Conservation (phyloP, 2,797 vertebrate genomes). For the Nasua narica region DNA sequence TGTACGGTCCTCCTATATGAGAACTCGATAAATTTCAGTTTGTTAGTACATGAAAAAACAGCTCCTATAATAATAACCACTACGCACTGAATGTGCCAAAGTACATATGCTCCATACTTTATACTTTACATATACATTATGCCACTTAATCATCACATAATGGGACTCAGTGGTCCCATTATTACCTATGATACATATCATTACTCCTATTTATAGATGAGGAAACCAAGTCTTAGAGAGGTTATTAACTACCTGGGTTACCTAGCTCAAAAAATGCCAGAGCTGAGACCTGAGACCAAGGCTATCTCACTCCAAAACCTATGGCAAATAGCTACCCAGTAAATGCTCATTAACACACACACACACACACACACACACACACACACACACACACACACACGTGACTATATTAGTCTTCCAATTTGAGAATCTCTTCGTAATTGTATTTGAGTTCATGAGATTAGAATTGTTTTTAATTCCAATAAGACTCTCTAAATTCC, state of each 20-base stretch:
- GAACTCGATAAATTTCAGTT: neutral
- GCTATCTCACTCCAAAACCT: neutral
- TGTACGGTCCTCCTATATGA: neutral
- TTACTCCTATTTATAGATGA: neutral
- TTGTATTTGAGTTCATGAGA: neutral
- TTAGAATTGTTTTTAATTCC: neutral
- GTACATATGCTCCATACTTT: neutral
- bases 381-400: neutral
- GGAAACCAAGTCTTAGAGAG: neutral
- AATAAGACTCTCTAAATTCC: neutral
- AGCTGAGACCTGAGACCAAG: neutral
- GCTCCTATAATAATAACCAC: neutral
- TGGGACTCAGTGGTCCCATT: neutral
- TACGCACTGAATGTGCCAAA: neutral
- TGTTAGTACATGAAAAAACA: conserved; percentile 14
- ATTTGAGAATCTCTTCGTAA: neutral
- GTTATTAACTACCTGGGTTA: neutral
- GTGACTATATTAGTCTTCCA: neutral
- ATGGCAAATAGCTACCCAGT: neutral
- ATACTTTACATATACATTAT: neutral
- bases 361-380: neutral
- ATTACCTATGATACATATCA: neutral
- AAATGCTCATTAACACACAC: neutral
- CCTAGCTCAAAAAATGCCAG: neutral
- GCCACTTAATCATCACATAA: neutral